phyloP scores from a whole-genome alignment of 2,113 vertebrate genomes.

The Casuarius casuarius region DNA sequence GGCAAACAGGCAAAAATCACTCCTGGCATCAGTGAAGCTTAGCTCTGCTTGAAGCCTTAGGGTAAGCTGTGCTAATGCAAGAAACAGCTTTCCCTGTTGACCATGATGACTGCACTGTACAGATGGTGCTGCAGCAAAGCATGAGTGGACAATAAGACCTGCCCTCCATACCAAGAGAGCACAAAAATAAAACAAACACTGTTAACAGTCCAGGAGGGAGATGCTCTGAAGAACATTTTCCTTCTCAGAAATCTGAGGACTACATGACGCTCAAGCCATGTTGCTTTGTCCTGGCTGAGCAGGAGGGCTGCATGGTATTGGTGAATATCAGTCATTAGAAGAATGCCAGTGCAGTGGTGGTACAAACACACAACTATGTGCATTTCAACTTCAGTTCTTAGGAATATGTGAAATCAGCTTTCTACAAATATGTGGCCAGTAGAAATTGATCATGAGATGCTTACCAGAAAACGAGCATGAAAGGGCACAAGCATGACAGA shows the following conservation, averaged over 20 bases:
- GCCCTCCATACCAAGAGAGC: accelerated
- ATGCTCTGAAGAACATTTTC: not conserved
- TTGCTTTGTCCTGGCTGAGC: accelerated
- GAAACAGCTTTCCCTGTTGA: not conserved
- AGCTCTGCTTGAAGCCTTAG: not conserved
- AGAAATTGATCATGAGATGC: not conserved
- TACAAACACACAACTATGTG: accelerated
- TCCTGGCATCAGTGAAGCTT: not conserved
- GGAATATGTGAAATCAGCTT: not conserved
- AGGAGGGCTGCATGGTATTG: not conserved
- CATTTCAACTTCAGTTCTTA: not conserved
- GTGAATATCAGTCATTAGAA: not conserved
- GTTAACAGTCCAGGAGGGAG: not conserved
- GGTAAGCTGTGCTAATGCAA: not conserved
- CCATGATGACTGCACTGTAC: not conserved
- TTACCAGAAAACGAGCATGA: not conserved
- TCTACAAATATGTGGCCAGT: not conserved
- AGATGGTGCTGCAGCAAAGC: not conserved
- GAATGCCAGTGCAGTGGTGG: accelerated
- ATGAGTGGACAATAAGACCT: not conserved
- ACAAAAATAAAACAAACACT: not conserved
- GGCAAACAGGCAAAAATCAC: accelerated
- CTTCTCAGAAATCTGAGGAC: too few species aligned
- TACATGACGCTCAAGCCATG: accelerated
- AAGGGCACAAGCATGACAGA: not conserved